Evolutionary conservation across 1,140 invertebrate species (phyloP), one percentile per base, ranked within the genome.

Genomic region (Dendroctonus valens): DNA sequence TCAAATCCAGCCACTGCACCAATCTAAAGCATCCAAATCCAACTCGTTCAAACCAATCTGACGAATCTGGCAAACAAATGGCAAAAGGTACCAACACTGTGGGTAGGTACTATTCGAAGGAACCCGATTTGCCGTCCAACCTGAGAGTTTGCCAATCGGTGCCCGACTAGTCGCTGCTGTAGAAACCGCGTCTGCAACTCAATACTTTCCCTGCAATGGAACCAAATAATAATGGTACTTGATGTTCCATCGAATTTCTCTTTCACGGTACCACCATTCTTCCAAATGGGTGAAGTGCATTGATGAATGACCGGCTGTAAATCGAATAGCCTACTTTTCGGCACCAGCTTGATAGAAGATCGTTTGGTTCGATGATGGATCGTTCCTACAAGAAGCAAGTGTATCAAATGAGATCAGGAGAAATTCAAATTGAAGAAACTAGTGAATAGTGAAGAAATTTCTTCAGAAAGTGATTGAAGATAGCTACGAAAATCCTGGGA

Each of bases 141-240:
- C 55, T 58, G 40, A 12, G 38, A 44, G 11, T 42, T 5, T 26
- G n/a, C 12, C 46, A 58, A 58, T 58, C 46, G 41, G 15, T 50
- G 39, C 8, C 15, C 39, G 37, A 60, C 59, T 60, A 60, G 39
- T 60, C 46, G 59, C 37, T 40, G 9, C 50, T 40, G 44, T 48
- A 38, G 59, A 60, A 60, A 44, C 46, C 26, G n/a, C 51, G 5
- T 7, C 46, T 12, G 12, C 42, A 11, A 5, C 15, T 15, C 59
- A n/a, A 9, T 39, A 60, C 59, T 60, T 60, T 60, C 59, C 9
- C 39, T 14, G 8, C 8, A 9, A 44, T 11, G 11, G 11, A n/a
- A 44, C 41, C n/a, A 12, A 50, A 60, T 40, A 42, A 60, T 49
- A 60, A 60, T 60, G 59, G 59, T 60, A 60, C 59, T 60, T 60